Evolutionary conservation across 2,113 vertebrate genomes (phyloP).

Genomic region (Blennius ocellaris): DNA sequence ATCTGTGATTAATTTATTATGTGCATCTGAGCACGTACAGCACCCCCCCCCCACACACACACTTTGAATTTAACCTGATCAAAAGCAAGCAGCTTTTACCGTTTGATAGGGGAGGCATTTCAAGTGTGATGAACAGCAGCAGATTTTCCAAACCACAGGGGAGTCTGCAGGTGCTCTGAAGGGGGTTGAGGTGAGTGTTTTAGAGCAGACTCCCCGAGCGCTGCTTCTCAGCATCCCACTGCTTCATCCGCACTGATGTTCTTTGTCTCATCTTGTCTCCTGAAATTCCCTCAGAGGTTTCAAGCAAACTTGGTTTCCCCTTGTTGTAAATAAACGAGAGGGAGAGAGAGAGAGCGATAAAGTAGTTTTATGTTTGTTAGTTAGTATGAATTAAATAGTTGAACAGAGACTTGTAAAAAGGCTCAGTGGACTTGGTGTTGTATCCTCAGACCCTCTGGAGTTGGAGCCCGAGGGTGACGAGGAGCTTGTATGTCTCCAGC

Average conservation of each 20-base stretch:
- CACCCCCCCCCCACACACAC: not conserved
- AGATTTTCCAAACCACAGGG: constrained; percentile 46
- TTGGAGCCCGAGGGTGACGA: too few relatives aligned
- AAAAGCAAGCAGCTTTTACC: constrained; percentile 17
- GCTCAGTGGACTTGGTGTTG: too few relatives aligned
- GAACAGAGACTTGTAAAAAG: too few relatives aligned
- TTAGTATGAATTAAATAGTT: too few relatives aligned
- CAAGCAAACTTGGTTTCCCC: constrained; percentile 4
- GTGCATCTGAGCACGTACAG: not conserved
- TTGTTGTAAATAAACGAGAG: constrained; percentile 15
- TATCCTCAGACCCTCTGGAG: too few relatives aligned
- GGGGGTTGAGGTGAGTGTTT: constrained; percentile 51
- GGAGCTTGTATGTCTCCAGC: too few relatives aligned
- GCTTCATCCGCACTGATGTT: constrained; percentile 44
- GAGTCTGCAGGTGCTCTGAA: constrained; percentile 58
- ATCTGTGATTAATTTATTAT: constrained; percentile 27
- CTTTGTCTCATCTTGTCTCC: constrained; percentile 23
- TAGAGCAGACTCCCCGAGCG: constrained; percentile 50
- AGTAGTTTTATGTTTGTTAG: too few relatives aligned
- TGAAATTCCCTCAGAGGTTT: constrained; percentile 40
- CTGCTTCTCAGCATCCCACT: constrained; percentile 41
- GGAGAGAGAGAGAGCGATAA: too few relatives aligned
- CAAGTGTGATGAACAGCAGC: constrained; percentile 39
- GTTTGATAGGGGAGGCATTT: constrained; percentile 39
- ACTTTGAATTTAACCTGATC: constrained; percentile 37